Evolutionary conservation across 1,140 invertebrate genomes (phyloP).

Genomic region (Platorchestia sp.): DNA sequence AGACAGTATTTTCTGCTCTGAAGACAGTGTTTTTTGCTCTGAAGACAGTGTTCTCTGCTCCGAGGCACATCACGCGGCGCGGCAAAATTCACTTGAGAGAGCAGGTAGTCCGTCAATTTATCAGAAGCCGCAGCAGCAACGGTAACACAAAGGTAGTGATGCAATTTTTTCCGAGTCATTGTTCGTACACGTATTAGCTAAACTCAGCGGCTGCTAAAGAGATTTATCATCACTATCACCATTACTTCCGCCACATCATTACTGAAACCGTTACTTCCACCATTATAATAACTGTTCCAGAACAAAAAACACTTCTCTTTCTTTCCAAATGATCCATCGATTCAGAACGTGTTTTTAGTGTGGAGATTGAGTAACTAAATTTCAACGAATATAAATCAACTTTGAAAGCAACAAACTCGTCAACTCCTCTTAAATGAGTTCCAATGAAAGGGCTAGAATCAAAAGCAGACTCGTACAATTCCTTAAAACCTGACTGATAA

Average conservation of each 20-base stretch:
- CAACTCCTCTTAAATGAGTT: neutral
- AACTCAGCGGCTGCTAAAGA: neutral
- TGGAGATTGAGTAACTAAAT: neutral
- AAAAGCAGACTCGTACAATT: neutral
- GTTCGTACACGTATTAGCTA: neutral
- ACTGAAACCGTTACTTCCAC: neutral
- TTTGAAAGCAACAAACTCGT: neutral
- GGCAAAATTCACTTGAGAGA: neutral
- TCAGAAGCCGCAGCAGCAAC: neutral
- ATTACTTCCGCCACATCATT: neutral
- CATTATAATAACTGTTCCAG: neutral
- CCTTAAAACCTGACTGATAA: neutral
- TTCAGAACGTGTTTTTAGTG: neutral
- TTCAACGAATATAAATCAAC: neutral
- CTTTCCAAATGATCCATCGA: neutral
- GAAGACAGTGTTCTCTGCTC: neutral
- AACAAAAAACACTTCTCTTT: neutral
- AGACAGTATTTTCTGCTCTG: neutral
- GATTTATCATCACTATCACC: neutral
- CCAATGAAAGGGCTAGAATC: neutral
- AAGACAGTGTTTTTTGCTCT: neutral
- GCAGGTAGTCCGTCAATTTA: neutral
- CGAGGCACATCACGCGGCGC: neutral
- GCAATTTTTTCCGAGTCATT: neutral
- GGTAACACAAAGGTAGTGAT: neutral